Evolutionary conservation across 2,113 vertebrate species (phyloP).

Genomic region (Eublepharis macularius): DNA sequence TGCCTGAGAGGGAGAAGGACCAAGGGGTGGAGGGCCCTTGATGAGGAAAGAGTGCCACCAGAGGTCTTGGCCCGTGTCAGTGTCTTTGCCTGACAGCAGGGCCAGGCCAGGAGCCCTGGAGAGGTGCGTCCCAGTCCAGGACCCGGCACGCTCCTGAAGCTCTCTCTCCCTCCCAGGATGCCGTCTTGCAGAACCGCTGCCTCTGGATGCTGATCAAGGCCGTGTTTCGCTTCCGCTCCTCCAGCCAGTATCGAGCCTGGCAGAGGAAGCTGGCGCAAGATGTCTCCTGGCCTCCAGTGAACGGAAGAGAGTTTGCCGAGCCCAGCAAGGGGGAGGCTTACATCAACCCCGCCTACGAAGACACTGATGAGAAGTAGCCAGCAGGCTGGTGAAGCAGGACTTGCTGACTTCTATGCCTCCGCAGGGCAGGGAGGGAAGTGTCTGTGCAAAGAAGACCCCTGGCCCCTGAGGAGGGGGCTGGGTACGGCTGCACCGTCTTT

Average conservation of each 20-base stretch:
- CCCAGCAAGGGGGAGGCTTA: slow-evolving; percentile 40
- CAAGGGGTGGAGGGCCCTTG: background rate
- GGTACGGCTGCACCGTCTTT: too few species aligned
- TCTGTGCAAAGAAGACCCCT: background rate
- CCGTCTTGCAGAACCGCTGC: slow-evolving; percentile 67
- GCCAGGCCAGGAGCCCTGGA: too few species aligned
- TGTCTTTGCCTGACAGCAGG: background rate
- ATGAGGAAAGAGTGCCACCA: background rate
- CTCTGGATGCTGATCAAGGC: slow-evolving; percentile 71
- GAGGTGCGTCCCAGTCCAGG: too few species aligned
- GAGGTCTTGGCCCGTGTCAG: too few species aligned
- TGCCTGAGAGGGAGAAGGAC: background rate
- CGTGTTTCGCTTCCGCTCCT: slow-evolving; percentile 56
- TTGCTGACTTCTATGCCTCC: background rate
- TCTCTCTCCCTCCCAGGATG: slow-evolving; percentile 41
- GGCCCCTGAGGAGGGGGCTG: background rate
- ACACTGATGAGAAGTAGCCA: rapidly evolving
- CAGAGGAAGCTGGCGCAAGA: slow-evolving; percentile 64
- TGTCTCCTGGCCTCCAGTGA: slow-evolving; percentile 52
- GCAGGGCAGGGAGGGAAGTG: background rate
- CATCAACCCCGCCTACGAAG: slow-evolving; percentile 53
- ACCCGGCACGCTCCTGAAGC: background rate
- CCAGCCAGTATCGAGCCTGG: slow-evolving; percentile 62
- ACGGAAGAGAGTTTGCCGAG: slow-evolving; percentile 49
- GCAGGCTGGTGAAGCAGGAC: rapidly evolving